phyloP scores from a whole-genome alignment of 2,113 vertebrate genomes.

The Baryphthengus martii region DNA sequence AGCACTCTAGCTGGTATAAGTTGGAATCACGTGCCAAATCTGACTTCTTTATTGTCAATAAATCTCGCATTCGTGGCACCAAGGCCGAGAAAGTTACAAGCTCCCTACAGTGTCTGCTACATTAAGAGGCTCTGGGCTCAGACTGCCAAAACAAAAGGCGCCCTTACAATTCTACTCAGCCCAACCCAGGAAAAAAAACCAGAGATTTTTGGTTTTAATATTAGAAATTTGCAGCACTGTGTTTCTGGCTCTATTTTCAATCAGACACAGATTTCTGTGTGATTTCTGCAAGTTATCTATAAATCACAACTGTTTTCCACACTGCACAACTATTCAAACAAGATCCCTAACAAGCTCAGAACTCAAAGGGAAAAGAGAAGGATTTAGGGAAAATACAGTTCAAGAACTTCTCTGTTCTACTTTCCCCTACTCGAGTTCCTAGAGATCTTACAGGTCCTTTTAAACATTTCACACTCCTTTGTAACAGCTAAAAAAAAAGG shows the following conservation, averaged over 20 bases:
- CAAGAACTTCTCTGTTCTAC: background rate
- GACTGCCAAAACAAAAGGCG: background rate
- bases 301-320: background rate
- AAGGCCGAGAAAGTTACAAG: background rate
- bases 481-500: background rate
- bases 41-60: background rate
- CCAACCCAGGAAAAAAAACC: background rate
- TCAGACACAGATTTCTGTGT: background rate
- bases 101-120: background rate
- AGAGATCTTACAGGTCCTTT: background rate
- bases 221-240: background rate
- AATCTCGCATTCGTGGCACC: background rate
- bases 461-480: background rate
- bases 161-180: background rate
- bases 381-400: background rate
- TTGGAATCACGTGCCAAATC: background rate
- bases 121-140: background rate
- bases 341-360: background rate
- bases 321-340: background rate
- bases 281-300: background rate
- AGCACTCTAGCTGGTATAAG: background rate
- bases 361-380: background rate
- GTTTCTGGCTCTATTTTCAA: background rate
- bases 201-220: background rate
- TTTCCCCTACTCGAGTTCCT: background rate